phyloP scores from a whole-genome alignment of 2,888 invertebrate species.

The Rotaria socialis region DNA sequence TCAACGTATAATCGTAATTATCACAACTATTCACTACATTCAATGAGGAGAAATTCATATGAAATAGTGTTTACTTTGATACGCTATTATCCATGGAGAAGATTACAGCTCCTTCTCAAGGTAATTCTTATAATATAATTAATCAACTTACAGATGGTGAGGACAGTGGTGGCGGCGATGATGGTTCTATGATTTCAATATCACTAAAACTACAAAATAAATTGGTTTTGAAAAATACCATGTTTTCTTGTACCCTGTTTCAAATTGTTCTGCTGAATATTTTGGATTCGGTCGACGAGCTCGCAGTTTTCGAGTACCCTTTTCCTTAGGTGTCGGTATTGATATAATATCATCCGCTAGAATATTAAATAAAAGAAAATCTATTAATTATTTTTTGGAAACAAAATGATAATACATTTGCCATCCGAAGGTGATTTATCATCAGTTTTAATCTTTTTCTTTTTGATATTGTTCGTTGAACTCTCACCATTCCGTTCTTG shows the following conservation, averaged over 20 bases:
- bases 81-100: too few species aligned
- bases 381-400: too few species aligned
- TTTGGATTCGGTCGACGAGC: slow-evolving; percentile 21
- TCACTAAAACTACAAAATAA: not conserved
- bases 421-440: not conserved
- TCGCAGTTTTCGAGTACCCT: not conserved
- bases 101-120: too few species aligned
- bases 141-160: not conserved
- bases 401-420: not conserved
- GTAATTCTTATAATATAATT: too few species aligned
- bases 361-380: too few species aligned
- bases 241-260: not conserved
- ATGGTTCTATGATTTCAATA: not conserved
- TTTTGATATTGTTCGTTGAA: not conserved
- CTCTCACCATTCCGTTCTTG: not conserved
- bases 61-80: too few species aligned
- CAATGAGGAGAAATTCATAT: too few species aligned
- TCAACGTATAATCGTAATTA: too few species aligned
- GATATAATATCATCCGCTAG: not conserved
- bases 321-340: not conserved
- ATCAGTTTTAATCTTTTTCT: not conserved
- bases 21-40: too few species aligned
- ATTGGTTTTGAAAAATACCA: not conserved
- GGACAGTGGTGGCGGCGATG: not conserved
- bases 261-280: slow-evolving; percentile 25